A percentile compares a stretch with the other conserved stretches of the same genome.
Evolutionary conservation across 1,140 invertebrate species (phyloP).

Genomic region (Camponotus vicinus): DNA sequence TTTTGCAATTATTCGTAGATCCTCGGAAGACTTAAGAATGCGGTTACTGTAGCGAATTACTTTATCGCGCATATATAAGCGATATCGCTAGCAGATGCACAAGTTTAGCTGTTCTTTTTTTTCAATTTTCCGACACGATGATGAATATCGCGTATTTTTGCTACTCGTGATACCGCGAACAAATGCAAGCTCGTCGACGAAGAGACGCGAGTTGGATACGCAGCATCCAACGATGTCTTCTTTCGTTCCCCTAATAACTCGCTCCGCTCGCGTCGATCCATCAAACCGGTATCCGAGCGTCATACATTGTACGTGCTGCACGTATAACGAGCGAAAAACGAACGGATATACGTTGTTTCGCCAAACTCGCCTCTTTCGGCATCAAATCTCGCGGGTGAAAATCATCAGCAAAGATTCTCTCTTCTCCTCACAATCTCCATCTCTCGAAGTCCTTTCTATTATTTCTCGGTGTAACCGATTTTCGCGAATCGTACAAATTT

Average conservation of each 20-base stretch:
- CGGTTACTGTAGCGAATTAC: not conserved
- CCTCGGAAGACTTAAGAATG: not conserved
- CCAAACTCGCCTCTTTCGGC: not conserved
- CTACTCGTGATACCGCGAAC: not conserved
- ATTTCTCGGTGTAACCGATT: not conserved
- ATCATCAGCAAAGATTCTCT: not conserved
- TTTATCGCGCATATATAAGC: not conserved
- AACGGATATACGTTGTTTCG: not conserved
- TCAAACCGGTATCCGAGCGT: constrained; percentile 45
- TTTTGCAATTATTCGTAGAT: too few species aligned
- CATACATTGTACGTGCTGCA: constrained; percentile 32
- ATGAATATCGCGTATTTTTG: not conserved
- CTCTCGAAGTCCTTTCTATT: not conserved
- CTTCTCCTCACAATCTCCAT: not conserved
- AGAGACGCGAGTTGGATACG: not conserved
- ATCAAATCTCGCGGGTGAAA: not conserved
- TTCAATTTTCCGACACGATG: not conserved
- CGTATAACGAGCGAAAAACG: constrained; percentile 25
- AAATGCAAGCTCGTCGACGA: constrained; percentile 9
- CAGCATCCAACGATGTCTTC: constrained; percentile 33
- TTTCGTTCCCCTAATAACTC: constrained; percentile 45
- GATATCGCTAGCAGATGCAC: not conserved
- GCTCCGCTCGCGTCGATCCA: constrained; percentile 41
- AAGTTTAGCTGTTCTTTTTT: not conserved
- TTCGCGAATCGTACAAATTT: not conserved